phyloP scores from a whole-genome alignment of 2,888 invertebrate genomes.

The Eugnorisma glareosa region DNA sequence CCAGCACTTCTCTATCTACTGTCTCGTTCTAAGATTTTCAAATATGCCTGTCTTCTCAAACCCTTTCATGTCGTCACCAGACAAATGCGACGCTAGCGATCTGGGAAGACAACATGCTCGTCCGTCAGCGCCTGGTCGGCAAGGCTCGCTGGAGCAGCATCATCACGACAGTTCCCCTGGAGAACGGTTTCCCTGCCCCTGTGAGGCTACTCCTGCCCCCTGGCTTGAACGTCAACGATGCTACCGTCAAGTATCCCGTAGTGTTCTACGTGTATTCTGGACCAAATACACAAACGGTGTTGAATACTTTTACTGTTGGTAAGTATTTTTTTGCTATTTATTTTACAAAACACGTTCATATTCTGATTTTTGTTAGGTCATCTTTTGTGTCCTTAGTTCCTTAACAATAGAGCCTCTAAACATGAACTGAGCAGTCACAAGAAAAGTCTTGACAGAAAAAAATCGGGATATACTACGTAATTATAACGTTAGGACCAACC shows the following conservation, averaged over 20 bases:
- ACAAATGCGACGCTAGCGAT: not conserved
- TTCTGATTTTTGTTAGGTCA: not conserved
- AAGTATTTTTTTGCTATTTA: conserved; percentile 62
- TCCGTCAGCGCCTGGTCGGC: conserved; percentile 86
- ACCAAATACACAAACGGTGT: conserved; percentile 95
- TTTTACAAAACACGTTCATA: too few relatives aligned
- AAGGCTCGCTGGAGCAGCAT: conserved; percentile 89
- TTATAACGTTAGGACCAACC: too few relatives aligned
- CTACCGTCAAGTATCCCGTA: conserved; percentile 91
- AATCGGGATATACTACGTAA: too few relatives aligned
- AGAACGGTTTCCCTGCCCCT: conserved; percentile 91
- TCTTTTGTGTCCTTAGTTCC: not conserved
- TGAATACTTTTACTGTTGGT: conserved; percentile 92
- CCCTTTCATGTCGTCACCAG: conserved; percentile 8
- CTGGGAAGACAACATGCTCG: conserved; percentile 92
- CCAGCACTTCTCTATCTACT: too few relatives aligned
- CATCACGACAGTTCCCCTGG: conserved; percentile 90
- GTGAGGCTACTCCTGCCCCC: conserved; percentile 93
- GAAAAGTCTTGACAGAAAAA: too few relatives aligned
- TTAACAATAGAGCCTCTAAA: too few relatives aligned
- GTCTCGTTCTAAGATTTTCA: too few relatives aligned
- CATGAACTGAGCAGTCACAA: too few relatives aligned
- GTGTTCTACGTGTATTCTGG: conserved; percentile 96
- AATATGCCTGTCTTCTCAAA: conserved; percentile 12
- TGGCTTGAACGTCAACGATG: conserved; percentile 90